phyloP scores from a whole-genome alignment of 1,140 invertebrate species.

The Drosophila willistoni region DNA sequence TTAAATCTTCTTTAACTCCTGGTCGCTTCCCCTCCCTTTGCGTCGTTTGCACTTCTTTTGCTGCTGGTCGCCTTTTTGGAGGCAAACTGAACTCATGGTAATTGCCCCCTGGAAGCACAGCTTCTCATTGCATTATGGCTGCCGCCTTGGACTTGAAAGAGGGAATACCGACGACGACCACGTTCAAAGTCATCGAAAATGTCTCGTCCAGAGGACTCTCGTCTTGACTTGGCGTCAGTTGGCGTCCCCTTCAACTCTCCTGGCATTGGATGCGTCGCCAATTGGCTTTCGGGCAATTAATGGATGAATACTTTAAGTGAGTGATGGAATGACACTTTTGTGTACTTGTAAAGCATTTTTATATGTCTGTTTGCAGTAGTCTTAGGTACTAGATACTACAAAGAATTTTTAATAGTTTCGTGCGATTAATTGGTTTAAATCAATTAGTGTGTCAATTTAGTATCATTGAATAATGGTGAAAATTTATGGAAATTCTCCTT shows the following conservation, averaged over 20 bases:
- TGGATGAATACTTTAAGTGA: constrained; percentile 83
- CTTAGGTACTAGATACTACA: constrained; percentile 3
- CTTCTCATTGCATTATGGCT: constrained; percentile 78
- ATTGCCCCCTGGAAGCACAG: constrained; percentile 58
- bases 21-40: constrained; percentile 16
- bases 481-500: constrained; percentile 75
- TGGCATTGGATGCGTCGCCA: constrained; percentile 5
- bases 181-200: not conserved
- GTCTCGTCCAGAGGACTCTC: not conserved
- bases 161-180: constrained; percentile 32
- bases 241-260: constrained; percentile 43
- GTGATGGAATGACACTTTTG: constrained; percentile 83
- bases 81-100: constrained; percentile 63
- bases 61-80: not conserved
- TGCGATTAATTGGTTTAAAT: constrained; percentile 58
- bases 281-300: constrained; percentile 78
- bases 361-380: constrained; percentile 33
- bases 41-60: not conserved
- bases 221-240: constrained; percentile 41
- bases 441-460: constrained; percentile 66
- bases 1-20: constrained; percentile 64
- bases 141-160: constrained; percentile 73
- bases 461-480: constrained; percentile 41
- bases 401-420: constrained; percentile 59
- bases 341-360: constrained; percentile 82